These are phyloP conservation scores for Serranus cabrilla DNA, from an alignment of 2,797 vertebrate genomes.

Conservation along the genomic window DNA sequence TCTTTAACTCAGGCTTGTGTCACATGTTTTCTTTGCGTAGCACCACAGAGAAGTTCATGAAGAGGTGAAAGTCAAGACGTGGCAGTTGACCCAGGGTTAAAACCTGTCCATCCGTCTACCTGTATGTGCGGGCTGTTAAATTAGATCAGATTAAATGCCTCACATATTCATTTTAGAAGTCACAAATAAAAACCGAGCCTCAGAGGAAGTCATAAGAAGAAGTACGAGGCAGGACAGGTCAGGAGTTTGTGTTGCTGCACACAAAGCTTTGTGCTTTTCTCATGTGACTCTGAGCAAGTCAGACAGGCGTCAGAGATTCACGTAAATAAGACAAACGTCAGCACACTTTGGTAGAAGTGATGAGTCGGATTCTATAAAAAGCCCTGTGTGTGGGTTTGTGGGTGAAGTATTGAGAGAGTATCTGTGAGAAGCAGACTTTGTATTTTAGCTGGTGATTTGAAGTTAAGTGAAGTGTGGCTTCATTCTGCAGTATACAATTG, in stretches of 20 bases:
- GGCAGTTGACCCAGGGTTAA: background rate
- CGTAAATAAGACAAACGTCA: slow-evolving; percentile 39
- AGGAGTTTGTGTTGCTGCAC: slow-evolving; percentile 5
- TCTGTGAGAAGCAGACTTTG: slow-evolving; percentile 19
- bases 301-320: slow-evolving; percentile 34
- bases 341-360: slow-evolving; percentile 43
- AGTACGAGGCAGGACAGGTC: background rate
- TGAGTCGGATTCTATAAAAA: slow-evolving; percentile 33
- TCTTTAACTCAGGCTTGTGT: background rate
- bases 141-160: background rate
- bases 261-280: slow-evolving; percentile 12
- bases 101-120: background rate
- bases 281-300: slow-evolving; percentile 64
- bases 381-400: slow-evolving; percentile 4
- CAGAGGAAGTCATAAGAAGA: slow-evolving; percentile 13
- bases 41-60: background rate
- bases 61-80: background rate
- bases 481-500: slow-evolving; percentile 1
- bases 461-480: slow-evolving; percentile 13
- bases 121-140: background rate
- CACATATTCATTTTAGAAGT: background rate
- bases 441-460: slow-evolving; percentile 25
- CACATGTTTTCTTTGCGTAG: background rate
- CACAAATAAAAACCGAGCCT: background rate
- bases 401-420: slow-evolving; percentile 6